Base-by-base conservation (phyloP, 2,113 vertebrate genomes). In the Sander vitreus region DNA sequence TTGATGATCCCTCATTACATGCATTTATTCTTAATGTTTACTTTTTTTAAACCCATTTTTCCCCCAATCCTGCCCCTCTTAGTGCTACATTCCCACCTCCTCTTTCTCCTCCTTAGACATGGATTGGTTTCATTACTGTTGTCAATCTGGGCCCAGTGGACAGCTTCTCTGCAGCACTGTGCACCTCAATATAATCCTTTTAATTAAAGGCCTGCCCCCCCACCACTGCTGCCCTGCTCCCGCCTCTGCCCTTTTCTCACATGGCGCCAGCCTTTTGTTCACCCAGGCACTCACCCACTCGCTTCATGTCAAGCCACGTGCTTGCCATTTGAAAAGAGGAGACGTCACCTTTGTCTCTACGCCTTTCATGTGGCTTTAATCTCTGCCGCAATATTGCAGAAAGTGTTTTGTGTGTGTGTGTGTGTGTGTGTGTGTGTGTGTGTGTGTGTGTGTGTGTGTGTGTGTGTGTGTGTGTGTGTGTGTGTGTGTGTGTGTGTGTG, bases 101-200 rank as follows among this genome's bases (percentile, higher is more conserved):
- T 75, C 84, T 81, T 60, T 48, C 78, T 67, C 76, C 88, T 89
- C 83, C 80, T 91, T 72, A 58, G 57, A 90, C 88, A 87, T 81
- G 92, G 92, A 94, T 94, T 86, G 90, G 90, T 95, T 96, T 95
- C 95, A 96, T 94, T 94, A 95, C 94, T 92, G 93, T 96, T 94
- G 91, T 95, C 95, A 94, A 95, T 96, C 93, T 94, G 84, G 88
- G 84, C 91, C 88, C 87, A 75, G 87, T 90, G 88, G 94, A 94
- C 94, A 93, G 92, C 91, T 93, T 93, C 93, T 94, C 92, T 91
- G 91, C 92, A 78, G 91, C 90, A 85, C 82, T 88, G 89, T 92
- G 93, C 89, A 92, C 94, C 94, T 94, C 93, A 94, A 94, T 95
- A 96, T 95, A 95, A 95, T 95, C 93, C 93, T 94, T 96, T 96